Evolutionary conservation across 2,888 invertebrate genomes (phyloP).

Genomic region (Rhabditoides inermis): DNA sequence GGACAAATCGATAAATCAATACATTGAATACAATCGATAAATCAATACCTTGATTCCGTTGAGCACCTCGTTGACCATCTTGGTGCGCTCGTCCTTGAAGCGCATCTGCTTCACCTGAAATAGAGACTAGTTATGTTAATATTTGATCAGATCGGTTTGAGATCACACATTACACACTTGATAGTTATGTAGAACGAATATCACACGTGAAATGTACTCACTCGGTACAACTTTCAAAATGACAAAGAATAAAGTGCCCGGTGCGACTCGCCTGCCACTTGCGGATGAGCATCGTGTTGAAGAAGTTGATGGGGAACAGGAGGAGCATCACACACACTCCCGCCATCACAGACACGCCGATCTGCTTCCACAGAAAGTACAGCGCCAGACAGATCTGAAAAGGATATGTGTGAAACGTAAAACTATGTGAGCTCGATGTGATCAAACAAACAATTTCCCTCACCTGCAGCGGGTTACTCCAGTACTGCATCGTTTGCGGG

Average conservation of each 20-base stretch:
- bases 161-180: neutral
- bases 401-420: slow-evolving; percentile 30
- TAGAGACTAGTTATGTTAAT: neutral
- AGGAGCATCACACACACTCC: slow-evolving; percentile 89
- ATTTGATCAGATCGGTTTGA: neutral
- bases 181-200: neutral
- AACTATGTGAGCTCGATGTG: too few species aligned
- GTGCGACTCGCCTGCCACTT: slow-evolving; percentile 36
- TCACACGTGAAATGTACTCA: neutral
- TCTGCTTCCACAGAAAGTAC: slow-evolving; percentile 55
- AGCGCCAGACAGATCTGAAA: slow-evolving; percentile 35
- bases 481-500: slow-evolving; percentile 49
- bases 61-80: slow-evolving; percentile 84
- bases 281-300: slow-evolving; percentile 46
- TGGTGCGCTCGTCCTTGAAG: slow-evolving; percentile 83
- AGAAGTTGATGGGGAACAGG: slow-evolving; percentile 62
- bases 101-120: slow-evolving; percentile 73
- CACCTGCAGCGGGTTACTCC: slow-evolving; percentile 48
- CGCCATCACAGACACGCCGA: slow-evolving; percentile 76
- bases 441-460: too few species aligned
- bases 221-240: neutral
- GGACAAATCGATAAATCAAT: neutral
- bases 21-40: too few species aligned
- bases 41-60: slow-evolving; percentile 75
- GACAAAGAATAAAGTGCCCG: neutral